Conservation (phyloP, 2,888 invertebrate species). For the Anoncus sp. region DNA sequence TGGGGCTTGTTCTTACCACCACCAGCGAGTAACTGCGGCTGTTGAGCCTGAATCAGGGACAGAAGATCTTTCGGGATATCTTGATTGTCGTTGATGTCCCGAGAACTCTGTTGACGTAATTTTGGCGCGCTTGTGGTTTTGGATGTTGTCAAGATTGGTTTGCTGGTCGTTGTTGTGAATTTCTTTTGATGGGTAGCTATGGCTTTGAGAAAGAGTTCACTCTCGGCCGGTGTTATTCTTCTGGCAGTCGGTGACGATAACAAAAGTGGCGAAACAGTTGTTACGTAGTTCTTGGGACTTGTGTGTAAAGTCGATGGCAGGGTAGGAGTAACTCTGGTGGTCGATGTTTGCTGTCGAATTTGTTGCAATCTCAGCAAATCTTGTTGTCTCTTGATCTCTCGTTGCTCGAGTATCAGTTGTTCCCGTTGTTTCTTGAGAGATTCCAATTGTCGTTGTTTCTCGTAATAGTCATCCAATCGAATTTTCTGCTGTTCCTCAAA, state of each 20-base stretch:
- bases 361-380: conserved; percentile 91
- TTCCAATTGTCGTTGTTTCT: conserved; percentile 87
- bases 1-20: conserved; percentile 75
- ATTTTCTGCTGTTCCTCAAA: conserved; percentile 84
- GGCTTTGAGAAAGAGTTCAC: conserved; percentile 79
- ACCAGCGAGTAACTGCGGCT: conserved; percentile 68
- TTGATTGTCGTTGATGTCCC: conserved; percentile 52
- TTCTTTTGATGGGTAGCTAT: conserved; percentile 81
- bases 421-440: conserved; percentile 89
- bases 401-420: conserved; percentile 91
- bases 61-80: conserved; percentile 75
- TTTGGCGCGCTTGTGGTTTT: conserved; percentile 54
- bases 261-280: conserved; percentile 71
- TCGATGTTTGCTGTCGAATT: conserved; percentile 86
- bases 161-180: conserved; percentile 71
- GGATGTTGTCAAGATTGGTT: conserved; percentile 49
- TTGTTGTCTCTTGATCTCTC: conserved; percentile 91
- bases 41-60: conserved; percentile 71
- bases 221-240: conserved; percentile 79
- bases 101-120: conserved; percentile 67
- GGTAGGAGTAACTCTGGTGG: conserved; percentile 62
- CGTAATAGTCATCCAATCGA: conserved; percentile 85
- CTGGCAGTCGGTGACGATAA: conserved; percentile 77
- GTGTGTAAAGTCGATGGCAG: conserved; percentile 49
- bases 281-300: conserved; percentile 79